Base-by-base conservation (phyloP, 2,888 invertebrate species). In the Xylota segnis region DNA sequence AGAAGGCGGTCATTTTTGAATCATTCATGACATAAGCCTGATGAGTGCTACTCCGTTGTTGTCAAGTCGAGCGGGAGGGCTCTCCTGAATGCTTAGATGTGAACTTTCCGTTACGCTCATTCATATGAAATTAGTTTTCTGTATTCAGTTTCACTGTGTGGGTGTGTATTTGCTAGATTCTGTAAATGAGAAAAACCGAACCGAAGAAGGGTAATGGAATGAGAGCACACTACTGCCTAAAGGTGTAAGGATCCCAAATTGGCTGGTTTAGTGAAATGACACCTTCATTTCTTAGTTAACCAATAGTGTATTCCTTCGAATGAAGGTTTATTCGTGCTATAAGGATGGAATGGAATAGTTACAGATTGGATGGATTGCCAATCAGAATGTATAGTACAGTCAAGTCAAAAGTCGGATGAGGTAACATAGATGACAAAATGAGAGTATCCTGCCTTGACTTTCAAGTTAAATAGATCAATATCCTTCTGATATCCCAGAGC, bases 21-120 rank as follows among this genome's bases (percentile, higher is more conserved):
- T 86, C 86, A 86, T 86, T 86, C 86, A 86, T 86, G 86, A 86
- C 86, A 86, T 86, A 82, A 82, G 76, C 86, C 76, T 86, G 86
- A 82, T 86, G 86, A 77, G 82, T 72, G 54, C 72, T 72, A 32
- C 50, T 65, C 76, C 45, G 79, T 58, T 82, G 77, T 77, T 76
- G 66, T 58, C 72, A 29, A 72, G 27, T 54, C 34, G 40, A 50
- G 10, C 7, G 50, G 34, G 32, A 34, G 23, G 29, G 23, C 2
- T 23, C 43, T 23, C 52, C 14, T 6, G 47, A 23, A 70, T 63
- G 52, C 56, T 59, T 16, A 16, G 68, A 52, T 43, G 43, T 71
- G 66, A 86, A 82, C 68, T 82, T 68, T 77, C 23, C 23, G 43
- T 43, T 61, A 9, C 72, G 34, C 72, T 86, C 72, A 77, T 86